phyloP scores from a whole-genome alignment of 2,888 invertebrate genomes.

The Pseudolycoriella hygida region DNA sequence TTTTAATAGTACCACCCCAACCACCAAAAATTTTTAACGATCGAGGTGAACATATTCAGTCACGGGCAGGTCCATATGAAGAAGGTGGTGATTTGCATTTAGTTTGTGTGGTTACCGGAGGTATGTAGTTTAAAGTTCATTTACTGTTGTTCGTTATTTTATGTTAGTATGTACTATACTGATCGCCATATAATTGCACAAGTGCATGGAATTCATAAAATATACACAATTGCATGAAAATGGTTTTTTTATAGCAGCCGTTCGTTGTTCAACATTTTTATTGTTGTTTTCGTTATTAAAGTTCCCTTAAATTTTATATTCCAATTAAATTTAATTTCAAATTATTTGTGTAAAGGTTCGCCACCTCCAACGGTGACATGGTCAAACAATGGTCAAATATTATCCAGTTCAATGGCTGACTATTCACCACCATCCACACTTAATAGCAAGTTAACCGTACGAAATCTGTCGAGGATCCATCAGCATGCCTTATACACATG shows the following conservation, averaged over 20 bases:
- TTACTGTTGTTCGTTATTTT: too few relatives aligned
- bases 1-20: constrained; percentile 43
- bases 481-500: constrained; percentile 59
- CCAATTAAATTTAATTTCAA: too few relatives aligned
- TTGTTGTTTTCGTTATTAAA: too few relatives aligned
- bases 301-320: too few relatives aligned
- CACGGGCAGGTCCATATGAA: constrained; percentile 49
- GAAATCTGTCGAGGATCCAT: constrained; percentile 46
- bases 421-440: constrained; percentile 30
- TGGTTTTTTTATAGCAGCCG: too few relatives aligned
- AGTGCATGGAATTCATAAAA: too few relatives aligned
- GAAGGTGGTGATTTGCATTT: constrained; percentile 51
- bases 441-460: constrained; percentile 40
- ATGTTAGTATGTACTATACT: too few relatives aligned
- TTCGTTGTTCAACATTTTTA: too few relatives aligned
- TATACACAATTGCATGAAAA: too few relatives aligned
- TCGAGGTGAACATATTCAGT: constrained; percentile 37
- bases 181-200: too few relatives aligned
- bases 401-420: constrained; percentile 27
- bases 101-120: constrained; percentile 53
- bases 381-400: constrained; percentile 46
- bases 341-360: too few relatives aligned
- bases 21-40: constrained; percentile 53
- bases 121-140: constrained; percentile 29
- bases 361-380: constrained; percentile 57